These are phyloP conservation scores for Caerostris darwini DNA, from an alignment of 1,140 invertebrate species.

Conservation along the genomic window DNA sequence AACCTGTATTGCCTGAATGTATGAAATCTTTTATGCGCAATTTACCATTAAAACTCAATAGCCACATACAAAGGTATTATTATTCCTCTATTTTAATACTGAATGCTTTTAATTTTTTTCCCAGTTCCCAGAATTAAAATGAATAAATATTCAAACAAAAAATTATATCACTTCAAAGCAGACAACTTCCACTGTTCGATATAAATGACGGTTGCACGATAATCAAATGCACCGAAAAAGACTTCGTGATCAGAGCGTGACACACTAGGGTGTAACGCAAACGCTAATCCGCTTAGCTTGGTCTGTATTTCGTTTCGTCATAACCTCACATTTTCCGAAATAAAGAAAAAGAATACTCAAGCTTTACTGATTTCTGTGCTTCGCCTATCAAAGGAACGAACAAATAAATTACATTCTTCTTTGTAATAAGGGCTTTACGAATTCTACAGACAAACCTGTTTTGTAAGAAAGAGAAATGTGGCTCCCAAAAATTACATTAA, in stretches of 20 bases:
- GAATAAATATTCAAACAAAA: no score
- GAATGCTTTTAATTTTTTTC: no score
- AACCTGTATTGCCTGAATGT: no score
- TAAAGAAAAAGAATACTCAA: not conserved
- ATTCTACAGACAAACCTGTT: no score
- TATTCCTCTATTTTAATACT: no score
- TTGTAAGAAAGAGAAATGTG: no score
- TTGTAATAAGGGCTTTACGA: not conserved
- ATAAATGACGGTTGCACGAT: not conserved
- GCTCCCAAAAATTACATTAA: no score
- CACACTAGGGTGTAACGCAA: conserved; percentile 13
- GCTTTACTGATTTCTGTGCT: not conserved
- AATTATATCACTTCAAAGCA: not conserved
- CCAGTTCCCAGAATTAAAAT: no score
- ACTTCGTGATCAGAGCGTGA: not conserved
- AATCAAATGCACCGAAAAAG: not conserved
- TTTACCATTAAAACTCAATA: no score
- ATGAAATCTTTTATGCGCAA: no score
- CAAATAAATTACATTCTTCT: not conserved
- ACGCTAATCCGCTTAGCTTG: not conserved
- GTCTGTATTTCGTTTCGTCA: not conserved
- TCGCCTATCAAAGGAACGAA: not conserved
- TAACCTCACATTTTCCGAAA: not conserved
- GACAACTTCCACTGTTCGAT: not conserved
- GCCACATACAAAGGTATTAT: no score